Evolutionary conservation across 2,113 vertebrate species (phyloP).

Genomic region (Halcyon malimbica): DNA sequence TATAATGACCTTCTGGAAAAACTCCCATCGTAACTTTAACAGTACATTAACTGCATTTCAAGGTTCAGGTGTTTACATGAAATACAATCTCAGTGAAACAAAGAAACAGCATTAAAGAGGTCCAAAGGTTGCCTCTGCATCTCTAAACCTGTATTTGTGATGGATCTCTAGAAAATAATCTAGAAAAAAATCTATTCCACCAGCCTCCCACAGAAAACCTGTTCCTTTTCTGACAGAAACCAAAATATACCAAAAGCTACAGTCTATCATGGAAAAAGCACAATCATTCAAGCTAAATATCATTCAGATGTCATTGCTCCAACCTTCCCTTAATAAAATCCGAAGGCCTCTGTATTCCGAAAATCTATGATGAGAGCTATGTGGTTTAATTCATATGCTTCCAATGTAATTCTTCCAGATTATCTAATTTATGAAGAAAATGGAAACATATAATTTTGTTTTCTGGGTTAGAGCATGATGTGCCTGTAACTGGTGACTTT

Average conservation of each 20-base stretch:
- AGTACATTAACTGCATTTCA: neutral
- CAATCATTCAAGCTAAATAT: neutral
- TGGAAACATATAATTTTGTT: constrained; percentile 10
- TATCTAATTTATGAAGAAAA: constrained; percentile 8
- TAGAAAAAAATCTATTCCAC: neutral
- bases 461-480: neutral
- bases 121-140: neutral
- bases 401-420: neutral
- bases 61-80: neutral
- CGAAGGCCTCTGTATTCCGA: neutral
- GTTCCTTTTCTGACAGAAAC: neutral
- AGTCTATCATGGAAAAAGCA: neutral
- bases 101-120: neutral
- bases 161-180: neutral
- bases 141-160: neutral
- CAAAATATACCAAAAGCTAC: neutral
- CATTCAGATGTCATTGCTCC: neutral
- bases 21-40: neutral
- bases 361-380: neutral
- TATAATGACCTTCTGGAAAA: neutral
- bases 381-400: neutral
- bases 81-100: neutral
- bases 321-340: neutral
- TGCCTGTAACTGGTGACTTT: neutral
- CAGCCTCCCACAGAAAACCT: neutral